Base-by-base conservation (phyloP, 2,113 vertebrate genomes). In the Pedionomus torquatus region DNA sequence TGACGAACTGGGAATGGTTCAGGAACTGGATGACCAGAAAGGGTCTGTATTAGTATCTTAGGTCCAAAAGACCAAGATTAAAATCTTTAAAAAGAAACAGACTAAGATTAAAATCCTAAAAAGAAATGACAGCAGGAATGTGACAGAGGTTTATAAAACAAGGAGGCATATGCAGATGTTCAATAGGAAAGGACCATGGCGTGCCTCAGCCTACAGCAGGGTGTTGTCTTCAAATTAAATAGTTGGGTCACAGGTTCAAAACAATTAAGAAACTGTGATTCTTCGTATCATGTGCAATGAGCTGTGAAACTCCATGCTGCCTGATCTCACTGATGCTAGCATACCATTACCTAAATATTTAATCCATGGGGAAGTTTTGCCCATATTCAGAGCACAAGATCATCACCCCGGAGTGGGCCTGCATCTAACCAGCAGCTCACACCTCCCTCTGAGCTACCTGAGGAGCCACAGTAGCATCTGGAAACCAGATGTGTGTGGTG, bases 351-450 rank as follows among this genome's bases (percentile, higher is more conserved):
- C 28, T 31, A 39, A 49, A 37, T 44, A 54, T 54, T 49, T 66
- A 54, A 54, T 16, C 14, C 31, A 46, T 17, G 24, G 63, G 54
- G 39, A 41, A 3, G 9, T 41, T 48, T 74, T 17, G 31, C 11
- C 19, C 23, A 9, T 23, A 11, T 21, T 49, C 63, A 58, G 43
- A 64, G 17, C 24, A 51, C 0, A 0, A 68, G 28, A 26, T 28
- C 30, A n/a, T 48, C 18, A 58, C 15, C 17, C 12, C n/a, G 17
- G 10, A 54, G 10, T 0, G 0, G 25, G 9, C 21, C 11, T 14
- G 6, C 51, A 52, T 51, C 5, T 19, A 48, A 13, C 13, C 1
- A 0, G 57, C 14, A 46, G 17, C 37, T 76, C 57, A 41, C 4
- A 25, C 23, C 71, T 43, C 43, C 8, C 52, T 74, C 33, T 68